Evolutionary conservation across 2,888 invertebrate species (phyloP).

Genomic region (Drosophila ochracea): DNA sequence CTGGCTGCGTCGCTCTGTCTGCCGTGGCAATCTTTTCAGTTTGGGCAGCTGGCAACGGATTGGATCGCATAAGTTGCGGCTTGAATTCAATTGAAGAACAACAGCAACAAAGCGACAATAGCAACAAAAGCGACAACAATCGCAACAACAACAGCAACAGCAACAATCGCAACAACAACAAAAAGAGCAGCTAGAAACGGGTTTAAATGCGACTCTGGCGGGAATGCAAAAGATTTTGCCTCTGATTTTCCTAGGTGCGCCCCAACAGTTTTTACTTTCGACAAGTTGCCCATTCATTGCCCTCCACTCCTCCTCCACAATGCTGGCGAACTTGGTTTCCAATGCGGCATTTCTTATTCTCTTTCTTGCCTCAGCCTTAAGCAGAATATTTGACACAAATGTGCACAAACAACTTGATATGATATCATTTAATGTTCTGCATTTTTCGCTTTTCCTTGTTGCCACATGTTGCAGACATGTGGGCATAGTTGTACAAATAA

Average conservation of each 20-base stretch:
- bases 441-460: neutral
- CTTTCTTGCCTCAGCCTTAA: no score
- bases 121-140: neutral
- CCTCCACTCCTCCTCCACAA: neutral
- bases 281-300: constrained; percentile 9
- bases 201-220: constrained; percentile 23
- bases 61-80: constrained; percentile 8
- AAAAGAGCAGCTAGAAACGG: constrained; percentile 34
- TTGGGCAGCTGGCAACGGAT: constrained; percentile 12
- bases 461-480: neutral
- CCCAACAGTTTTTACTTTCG: constrained; percentile 49
- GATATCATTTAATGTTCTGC: neutral
- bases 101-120: constrained; percentile 3
- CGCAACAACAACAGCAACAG: neutral
- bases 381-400: neutral
- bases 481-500: neutral
- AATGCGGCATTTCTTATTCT: neutral
- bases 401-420: neutral
- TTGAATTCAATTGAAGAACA: constrained; percentile 22
- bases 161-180: neutral
- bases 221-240: constrained; percentile 21
- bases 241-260: constrained; percentile 27
- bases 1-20: constrained; percentile 51
- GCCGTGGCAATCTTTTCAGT: constrained; percentile 38
- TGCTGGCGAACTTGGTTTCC: neutral